Base-by-base conservation (phyloP, 2,888 invertebrate species). In the Cerastis rubricosa region DNA sequence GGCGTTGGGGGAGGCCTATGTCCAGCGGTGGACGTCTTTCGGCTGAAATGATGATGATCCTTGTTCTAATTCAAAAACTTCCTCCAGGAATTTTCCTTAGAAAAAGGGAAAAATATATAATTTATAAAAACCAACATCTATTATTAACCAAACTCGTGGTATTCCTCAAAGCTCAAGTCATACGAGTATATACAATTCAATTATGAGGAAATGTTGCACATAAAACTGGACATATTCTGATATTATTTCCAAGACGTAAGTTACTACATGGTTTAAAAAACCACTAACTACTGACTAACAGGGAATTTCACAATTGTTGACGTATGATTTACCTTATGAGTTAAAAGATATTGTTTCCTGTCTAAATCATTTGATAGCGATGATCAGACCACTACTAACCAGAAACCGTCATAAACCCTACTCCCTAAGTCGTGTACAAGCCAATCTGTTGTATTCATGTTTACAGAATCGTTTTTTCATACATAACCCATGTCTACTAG, bases 281-380 rank as follows among this genome's bases (percentile, higher is more conserved):
- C 19, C 47, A 43, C 11, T 35, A 49, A 40, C 19, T 19, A 35
- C 59, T 72, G 59, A 66, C 43, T 65, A 43, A 80, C 19, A 29
- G 49, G 72, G 12, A 49, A 66, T 25, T 72, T 51, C 14, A 43
- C 29, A 3, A 45, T n/a, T 57, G 19, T 45, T 65, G 35, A 49
- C 29, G 19, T 45, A 63, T 35, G 2, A n/a, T 47, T 51, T 57
- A 51, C 35, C 12, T 25, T 11, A 17, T 25, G 7, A 12, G n/a
- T 19, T 47, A 40, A 47, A 61, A 51, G 0, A 22, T 57, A 49
- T 80, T 51, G 2, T 51, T 65, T 71, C 17, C 49, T 70, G 35
- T 57, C 2, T 77, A 43, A 57, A 49, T 79, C 57, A 80, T 51
- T 59, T 61, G 29, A 40, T 66, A 51, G 71, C 22, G 35, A 65